These are phyloP conservation scores for Tenthredo notha DNA, from an alignment of 2,888 invertebrate genomes.

Conservation along the genomic window DNA sequence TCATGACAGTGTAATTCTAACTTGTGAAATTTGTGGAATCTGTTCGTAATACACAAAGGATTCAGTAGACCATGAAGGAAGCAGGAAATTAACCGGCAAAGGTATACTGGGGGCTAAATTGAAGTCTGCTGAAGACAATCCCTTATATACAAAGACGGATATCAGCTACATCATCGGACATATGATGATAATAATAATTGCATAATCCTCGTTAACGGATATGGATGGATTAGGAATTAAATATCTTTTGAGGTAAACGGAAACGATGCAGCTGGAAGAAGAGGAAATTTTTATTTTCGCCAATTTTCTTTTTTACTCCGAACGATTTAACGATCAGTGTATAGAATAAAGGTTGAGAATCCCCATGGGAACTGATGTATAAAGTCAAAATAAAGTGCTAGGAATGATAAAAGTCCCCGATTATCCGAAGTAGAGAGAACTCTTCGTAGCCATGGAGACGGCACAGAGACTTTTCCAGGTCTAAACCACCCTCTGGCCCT, in stretches of 20 bases:
- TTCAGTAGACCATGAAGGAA: constrained; percentile 60
- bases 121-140: background rate
- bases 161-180: background rate
- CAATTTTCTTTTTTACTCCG: background rate
- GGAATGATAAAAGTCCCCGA: constrained; percentile 53
- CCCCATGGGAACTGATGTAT: constrained; percentile 1
- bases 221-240: background rate
- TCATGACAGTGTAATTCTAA: background rate
- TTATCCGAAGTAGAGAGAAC: constrained; percentile 61
- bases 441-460: constrained; percentile 68
- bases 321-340: background rate
- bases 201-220: background rate
- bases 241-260: background rate
- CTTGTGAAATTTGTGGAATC: background rate
- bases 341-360: background rate
- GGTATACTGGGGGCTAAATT: background rate
- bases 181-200: background rate
- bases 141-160: background rate
- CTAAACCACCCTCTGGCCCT: background rate
- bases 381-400: constrained; percentile 45
- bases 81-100: constrained; percentile 66
- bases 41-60: constrained; percentile 54
- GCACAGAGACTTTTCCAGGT: constrained; percentile 64
- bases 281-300: background rate
- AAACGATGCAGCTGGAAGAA: background rate